A percentile compares a stretch with the other conserved stretches of the same genome.
These are phyloP conservation scores for Romanogobio albipinnatus DNA, from an alignment of 2,113 vertebrate genomes.

Conservation along the genomic window DNA sequence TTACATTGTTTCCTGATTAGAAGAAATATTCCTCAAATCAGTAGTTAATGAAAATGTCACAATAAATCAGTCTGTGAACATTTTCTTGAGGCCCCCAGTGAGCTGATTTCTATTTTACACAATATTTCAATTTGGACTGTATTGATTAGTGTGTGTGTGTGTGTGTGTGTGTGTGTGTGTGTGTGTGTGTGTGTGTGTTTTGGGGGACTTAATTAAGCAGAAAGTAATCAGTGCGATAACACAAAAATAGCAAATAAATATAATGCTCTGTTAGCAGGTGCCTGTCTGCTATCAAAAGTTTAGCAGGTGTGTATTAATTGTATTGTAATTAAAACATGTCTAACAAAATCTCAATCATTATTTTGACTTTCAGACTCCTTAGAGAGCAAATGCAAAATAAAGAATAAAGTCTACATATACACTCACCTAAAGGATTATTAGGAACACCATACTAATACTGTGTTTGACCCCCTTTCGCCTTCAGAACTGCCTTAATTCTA, in stretches of 20 bases:
- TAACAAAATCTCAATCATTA: not conserved
- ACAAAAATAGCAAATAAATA: not conserved
- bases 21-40: not conserved
- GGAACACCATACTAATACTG: no score
- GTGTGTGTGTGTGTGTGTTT: not conserved
- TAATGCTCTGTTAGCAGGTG: not conserved
- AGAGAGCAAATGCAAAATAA: not conserved
- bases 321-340: not conserved
- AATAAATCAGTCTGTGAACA: not conserved
- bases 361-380: not conserved
- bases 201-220: not conserved
- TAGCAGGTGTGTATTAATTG: not conserved
- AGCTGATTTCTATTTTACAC: not conserved
- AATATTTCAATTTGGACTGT: no score
- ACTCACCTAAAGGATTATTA: no score
- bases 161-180: not conserved
- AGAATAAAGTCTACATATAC: not conserved
- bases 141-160: no score
- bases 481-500: no score
- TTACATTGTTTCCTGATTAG: not conserved
- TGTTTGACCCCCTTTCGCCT: no score
- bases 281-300: not conserved
- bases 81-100: not conserved
- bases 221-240: not conserved
- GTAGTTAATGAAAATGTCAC: not conserved